Conservation (phyloP, 2,113 vertebrate genomes). For the Phainopepla nitens region DNA sequence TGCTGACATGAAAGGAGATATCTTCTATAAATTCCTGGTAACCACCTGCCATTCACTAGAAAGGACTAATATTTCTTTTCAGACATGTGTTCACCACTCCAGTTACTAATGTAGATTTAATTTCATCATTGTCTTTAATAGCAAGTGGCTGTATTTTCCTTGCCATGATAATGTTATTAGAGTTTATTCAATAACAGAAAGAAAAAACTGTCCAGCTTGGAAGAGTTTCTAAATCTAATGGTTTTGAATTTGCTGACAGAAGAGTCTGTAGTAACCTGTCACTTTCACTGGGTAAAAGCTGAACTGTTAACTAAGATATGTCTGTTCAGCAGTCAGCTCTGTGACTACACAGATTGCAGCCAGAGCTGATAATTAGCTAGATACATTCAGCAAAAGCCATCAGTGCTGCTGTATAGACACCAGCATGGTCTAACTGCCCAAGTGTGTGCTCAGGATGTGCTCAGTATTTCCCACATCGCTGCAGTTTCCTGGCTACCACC, state of each 20-base stretch:
- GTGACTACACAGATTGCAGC: background rate
- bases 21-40: constrained; percentile 12
- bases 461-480: background rate
- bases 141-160: background rate
- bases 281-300: background rate
- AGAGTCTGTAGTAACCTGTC: background rate
- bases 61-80: constrained; percentile 1
- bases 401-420: background rate
- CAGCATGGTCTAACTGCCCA: background rate
- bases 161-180: background rate
- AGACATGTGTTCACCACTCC: background rate
- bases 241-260: background rate
- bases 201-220: background rate
- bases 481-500: background rate
- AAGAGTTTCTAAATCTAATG: background rate
- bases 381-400: background rate
- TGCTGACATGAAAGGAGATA: background rate
- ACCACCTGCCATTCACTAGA: background rate
- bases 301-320: background rate
- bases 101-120: constrained; percentile 1
- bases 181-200: constrained; percentile 4
- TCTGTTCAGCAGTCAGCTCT: background rate
- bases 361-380: background rate
- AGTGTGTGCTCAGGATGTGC: background rate
- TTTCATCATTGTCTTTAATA: background rate